A percentile compares a stretch with the other conserved stretches of the same genome.
Conservation (phyloP, 2,113 vertebrate species). For the Crotalus viridis region DNA sequence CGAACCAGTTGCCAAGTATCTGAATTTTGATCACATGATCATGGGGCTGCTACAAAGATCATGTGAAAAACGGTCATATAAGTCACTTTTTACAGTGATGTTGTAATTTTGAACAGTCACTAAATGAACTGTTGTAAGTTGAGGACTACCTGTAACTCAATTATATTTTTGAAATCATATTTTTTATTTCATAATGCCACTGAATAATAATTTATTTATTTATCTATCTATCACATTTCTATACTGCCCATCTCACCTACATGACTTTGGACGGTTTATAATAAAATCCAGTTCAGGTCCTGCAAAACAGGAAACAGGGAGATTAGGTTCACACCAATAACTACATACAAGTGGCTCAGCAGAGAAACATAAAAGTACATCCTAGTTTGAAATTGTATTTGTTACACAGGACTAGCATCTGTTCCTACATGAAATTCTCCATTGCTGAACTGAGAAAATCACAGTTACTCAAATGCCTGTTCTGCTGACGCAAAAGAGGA, state of each 20-base stretch:
- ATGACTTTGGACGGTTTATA: not conserved
- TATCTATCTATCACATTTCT: not conserved
- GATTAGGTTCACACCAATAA: not conserved
- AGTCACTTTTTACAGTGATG: not conserved
- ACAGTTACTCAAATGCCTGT: not conserved
- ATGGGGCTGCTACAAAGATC: not conserved
- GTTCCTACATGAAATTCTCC: not conserved
- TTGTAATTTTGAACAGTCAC: not conserved
- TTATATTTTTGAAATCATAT: fast-evolving
- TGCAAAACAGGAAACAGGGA: not conserved
- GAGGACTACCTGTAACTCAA: fast-evolving
- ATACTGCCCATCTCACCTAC: not conserved
- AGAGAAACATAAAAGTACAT: not conserved
- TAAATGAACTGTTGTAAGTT: not conserved
- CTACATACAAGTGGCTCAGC: not conserved
- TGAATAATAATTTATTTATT: not conserved
- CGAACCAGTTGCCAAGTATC: not conserved
- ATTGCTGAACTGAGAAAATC: too few relatives aligned
- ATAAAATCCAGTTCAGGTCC: not conserved
- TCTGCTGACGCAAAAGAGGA: not conserved
- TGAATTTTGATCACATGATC: not conserved
- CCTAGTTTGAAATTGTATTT: not conserved
- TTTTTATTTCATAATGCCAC: not conserved
- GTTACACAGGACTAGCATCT: not conserved
- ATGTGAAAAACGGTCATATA: not conserved